Evolutionary conservation across 2,113 vertebrate species (phyloP).

Genomic region (Cisticola juncidis): DNA sequence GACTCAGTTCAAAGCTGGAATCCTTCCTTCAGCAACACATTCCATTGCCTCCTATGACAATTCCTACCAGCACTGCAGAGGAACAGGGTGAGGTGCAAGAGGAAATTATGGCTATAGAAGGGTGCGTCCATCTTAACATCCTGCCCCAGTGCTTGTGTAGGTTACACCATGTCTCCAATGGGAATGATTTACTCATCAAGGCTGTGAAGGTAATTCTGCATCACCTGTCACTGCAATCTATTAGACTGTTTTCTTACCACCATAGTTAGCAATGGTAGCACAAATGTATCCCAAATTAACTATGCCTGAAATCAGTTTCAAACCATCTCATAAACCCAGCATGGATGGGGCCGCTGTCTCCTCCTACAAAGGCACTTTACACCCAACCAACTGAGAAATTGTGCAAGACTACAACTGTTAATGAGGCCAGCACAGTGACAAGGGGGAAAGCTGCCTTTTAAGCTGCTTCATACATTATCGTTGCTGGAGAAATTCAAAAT

Average conservation of each 20-base stretch:
- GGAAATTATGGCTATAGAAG: background rate
- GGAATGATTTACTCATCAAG: background rate
- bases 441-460: background rate
- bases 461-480: constrained; percentile 27
- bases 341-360: background rate
- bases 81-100: background rate
- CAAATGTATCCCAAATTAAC: background rate
- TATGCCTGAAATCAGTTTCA: background rate
- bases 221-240: background rate
- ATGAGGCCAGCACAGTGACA: constrained; percentile 38
- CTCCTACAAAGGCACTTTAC: background rate
- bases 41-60: background rate
- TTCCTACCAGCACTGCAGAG: accelerated
- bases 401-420: background rate
- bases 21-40: background rate
- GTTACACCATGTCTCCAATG: background rate
- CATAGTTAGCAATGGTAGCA: background rate
- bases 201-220: background rate
- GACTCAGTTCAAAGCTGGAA: constrained; percentile 41
- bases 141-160: background rate
- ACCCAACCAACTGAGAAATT: background rate
- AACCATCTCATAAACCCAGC: background rate
- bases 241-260: background rate
- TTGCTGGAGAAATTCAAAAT: constrained; percentile 21
- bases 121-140: background rate